Conservation (phyloP, 2,113 vertebrate genomes). For the Hypocryptadius cinnamomeus region DNA sequence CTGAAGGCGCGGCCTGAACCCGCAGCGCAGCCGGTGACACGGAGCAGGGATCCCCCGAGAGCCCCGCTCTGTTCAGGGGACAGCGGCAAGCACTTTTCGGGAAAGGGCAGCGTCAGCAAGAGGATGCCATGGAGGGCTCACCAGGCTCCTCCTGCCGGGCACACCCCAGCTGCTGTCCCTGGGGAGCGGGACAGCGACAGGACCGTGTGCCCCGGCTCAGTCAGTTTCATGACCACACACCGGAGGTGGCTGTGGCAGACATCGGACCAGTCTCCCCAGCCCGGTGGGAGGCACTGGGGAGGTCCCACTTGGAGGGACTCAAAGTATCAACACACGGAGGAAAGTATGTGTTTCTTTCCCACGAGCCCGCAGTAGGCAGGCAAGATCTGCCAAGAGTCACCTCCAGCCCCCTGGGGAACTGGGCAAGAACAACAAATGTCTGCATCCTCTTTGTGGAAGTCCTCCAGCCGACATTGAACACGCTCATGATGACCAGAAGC, state of each 20-base stretch:
- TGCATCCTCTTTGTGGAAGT: not conserved
- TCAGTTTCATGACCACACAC: fast-evolving
- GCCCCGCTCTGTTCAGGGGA: not conserved
- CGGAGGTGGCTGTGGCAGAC: fast-evolving
- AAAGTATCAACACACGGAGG: not conserved
- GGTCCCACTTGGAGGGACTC: not conserved
- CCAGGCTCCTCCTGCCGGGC: not conserved
- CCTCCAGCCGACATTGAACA: not conserved
- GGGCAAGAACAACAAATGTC: not conserved
- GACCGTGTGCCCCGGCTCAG: fast-evolving
- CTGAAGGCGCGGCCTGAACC: not conserved
- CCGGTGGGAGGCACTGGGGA: not conserved
- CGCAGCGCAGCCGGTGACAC: not conserved
- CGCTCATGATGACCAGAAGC: fast-evolving
- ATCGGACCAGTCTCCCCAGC: fast-evolving
- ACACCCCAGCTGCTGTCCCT: not conserved
- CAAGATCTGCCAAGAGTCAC: not conserved
- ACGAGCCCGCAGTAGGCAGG: not conserved
- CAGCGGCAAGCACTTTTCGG: fast-evolving
- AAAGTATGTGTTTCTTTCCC: not conserved
- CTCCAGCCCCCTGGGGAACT: not conserved
- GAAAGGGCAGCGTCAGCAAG: not conserved
- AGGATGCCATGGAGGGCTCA: fast-evolving
- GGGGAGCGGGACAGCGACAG: not conserved
- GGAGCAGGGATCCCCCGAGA: not conserved